These are phyloP conservation scores for Cataglyphis rosenhaueri DNA, from an alignment of 2,888 invertebrate genomes.

Conservation along the genomic window DNA sequence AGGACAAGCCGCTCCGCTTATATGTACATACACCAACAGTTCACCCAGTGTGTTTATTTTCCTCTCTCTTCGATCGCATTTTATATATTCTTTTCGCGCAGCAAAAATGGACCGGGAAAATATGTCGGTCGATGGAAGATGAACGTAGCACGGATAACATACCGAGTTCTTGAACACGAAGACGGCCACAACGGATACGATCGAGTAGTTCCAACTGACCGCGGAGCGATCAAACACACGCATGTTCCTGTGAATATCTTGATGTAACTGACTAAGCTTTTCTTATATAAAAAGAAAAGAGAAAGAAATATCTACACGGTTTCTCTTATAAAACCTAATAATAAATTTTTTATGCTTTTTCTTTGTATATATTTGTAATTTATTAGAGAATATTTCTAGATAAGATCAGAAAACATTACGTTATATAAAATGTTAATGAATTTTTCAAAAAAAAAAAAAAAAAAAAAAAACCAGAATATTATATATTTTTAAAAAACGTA, in stretches of 20 bases:
- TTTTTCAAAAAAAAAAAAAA: not conserved
- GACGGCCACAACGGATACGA: conserved; percentile 34
- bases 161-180: conserved; percentile 47
- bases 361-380: conserved; percentile 11
- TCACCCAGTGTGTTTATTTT: conserved; percentile 37
- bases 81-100: conserved; percentile 45
- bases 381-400: conserved; percentile 4
- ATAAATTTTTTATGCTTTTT: not conserved
- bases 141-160: conserved; percentile 44
- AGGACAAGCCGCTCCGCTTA: conserved; percentile 4
- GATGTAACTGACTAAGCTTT: conserved; percentile 29
- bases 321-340: not conserved
- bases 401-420: not conserved
- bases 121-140: conserved; percentile 51
- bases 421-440: not conserved
- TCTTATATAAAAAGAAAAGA: conserved; percentile 1
- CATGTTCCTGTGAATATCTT: conserved; percentile 27
- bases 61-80: conserved; percentile 26
- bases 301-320: conserved; percentile 16
- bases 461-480: not conserved
- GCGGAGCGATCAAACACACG: conserved; percentile 35
- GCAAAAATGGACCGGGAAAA: conserved; percentile 38
- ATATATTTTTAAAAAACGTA: not conserved
- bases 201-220: conserved; percentile 29
- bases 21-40: not conserved